These are phyloP conservation scores for Monoplex corrugatus DNA, from an alignment of 2,888 invertebrate species.

Conservation along the genomic window DNA sequence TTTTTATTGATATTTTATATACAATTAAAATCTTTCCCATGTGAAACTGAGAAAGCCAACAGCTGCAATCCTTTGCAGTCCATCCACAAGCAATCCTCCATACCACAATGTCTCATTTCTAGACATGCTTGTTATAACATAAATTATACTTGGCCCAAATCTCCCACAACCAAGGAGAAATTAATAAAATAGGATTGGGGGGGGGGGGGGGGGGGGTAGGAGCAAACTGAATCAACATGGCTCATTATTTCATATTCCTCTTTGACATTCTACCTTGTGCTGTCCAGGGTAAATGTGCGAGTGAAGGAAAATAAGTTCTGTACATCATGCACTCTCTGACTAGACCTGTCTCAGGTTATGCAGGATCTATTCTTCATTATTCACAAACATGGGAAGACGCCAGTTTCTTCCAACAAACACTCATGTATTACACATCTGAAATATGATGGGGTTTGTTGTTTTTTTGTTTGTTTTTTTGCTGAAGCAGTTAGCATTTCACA, in stretches of 20 bases:
- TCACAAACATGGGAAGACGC: too few species aligned
- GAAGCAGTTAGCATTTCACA: too few species aligned
- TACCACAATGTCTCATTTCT: background rate
- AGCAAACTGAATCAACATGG: background rate
- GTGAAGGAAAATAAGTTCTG: conserved; percentile 16
- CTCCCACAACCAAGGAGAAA: conserved; percentile 44
- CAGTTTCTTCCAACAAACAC: too few species aligned
- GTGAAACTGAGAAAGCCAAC: background rate
- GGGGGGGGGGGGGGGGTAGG: too few species aligned
- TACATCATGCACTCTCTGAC: conserved; percentile 39
- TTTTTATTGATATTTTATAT: conserved; percentile 19
- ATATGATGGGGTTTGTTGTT: too few species aligned
- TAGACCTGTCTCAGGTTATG: conserved; percentile 28
- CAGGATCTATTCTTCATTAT: background rate
- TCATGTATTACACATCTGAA: too few species aligned
- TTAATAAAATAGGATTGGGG: background rate
- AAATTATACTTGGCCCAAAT: conserved; percentile 28
- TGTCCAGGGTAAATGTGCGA: background rate
- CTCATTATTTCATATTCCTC: conserved; percentile 4
- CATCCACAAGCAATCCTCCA: background rate
- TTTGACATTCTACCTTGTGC: conserved; percentile 7
- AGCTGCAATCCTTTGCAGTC: conserved; percentile 27
- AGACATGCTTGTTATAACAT: too few species aligned
- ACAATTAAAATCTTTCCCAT: background rate
- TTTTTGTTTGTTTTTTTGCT: too few species aligned